Base-by-base conservation (phyloP, 2,888 invertebrate species). In the Oscheius sp. region DNA sequence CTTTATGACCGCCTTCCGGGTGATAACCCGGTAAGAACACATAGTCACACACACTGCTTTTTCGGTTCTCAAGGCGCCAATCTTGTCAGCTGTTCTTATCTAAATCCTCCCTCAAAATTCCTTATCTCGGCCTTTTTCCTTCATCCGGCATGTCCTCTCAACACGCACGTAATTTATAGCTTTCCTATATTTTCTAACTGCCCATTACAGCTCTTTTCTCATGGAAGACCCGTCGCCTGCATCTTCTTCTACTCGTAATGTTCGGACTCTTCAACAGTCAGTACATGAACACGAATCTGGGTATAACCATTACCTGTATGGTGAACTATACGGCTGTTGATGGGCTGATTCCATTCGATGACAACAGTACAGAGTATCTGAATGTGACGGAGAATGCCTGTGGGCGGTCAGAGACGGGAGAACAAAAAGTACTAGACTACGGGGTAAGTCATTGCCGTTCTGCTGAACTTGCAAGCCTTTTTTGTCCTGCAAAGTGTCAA, bases 221-320 rank as follows among this genome's bases (percentile, higher is more conserved):
- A 60, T 77, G 74, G 35, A 29, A 58, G 2, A 84, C 83, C 11
- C 70, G 84, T 3, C 78, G 83, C 10, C 77, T 82, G 7, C 84
- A 82, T 55, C 74, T 84, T 4, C 60, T 82, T n/a, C 21, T 82
- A 13, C 72, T 82, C 50, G 74, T 82, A 48, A 84, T 84, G 84
- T 62, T 84, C 50, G 83, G 83, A n/a, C 81, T 79, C 9, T 84
- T 82, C 70, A 73, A 63, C 42, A 63, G 77, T 2, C 76, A 79
- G n/a, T 82, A 76, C 70, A 82, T 82, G 81, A 74, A 84, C 47
- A 82, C 79, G 10, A 84, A 82, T 62, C 74, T 82, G 53, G 80
- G 79, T 4, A 70, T 82, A 9, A 76, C 84, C 1, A 84, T 82
- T 76, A 84, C 84, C 13, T 82, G 83, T 53, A 82, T 82, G 83